Base-by-base conservation (phyloP, 2,888 invertebrate genomes). In the Drosophila rellima region DNA sequence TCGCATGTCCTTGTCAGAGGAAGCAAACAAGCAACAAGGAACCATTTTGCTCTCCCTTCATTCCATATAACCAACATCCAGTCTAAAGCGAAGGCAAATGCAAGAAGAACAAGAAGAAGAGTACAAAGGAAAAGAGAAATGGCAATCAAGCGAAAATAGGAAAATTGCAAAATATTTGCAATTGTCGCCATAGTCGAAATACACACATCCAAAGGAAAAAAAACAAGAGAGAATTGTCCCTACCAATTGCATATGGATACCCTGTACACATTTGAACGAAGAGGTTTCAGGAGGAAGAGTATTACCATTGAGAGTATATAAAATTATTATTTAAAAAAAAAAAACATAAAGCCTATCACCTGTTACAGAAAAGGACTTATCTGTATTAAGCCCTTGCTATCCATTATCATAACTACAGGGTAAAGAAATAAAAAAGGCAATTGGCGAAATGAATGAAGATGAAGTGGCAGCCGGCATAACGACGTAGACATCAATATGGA, bases 401-500 rank as follows among this genome's bases (percentile, higher is more conserved):
- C 0, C 1, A 0, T 17, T 7, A n/a, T 52, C 2, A 1, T 2
- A 33, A 7, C 5, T 44, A 10, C 45, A 39, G 55, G 61, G 37
- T 10, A 33, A 23, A 1, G 8, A 45, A 29, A 37, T 15, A 17
- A 26, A 42, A 66, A 64, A 68, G 40, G 83, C 74, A 75, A 82
- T 84, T 88, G 88, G 51, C 65, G 59, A 83, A 82, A 88, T 82
- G 74, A 88, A 83, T 88, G 87, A 88, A 83, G 88, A 88, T 86
- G 78, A 86, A 83, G 80, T 80, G 44, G 67, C 44, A 66, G 64
- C 18, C 17, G 50, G 64, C 61, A 70, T 64, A 70, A 65, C 57
- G 57, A 52, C 63, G 50, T 7, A 18, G 13, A 54, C 33, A 35
- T 40, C 63, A 18, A 55, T 50, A 50, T 42, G 44, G 47, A 64